phyloP scores from a whole-genome alignment of 2,797 vertebrate species.

The Acanthurus lineatus region DNA sequence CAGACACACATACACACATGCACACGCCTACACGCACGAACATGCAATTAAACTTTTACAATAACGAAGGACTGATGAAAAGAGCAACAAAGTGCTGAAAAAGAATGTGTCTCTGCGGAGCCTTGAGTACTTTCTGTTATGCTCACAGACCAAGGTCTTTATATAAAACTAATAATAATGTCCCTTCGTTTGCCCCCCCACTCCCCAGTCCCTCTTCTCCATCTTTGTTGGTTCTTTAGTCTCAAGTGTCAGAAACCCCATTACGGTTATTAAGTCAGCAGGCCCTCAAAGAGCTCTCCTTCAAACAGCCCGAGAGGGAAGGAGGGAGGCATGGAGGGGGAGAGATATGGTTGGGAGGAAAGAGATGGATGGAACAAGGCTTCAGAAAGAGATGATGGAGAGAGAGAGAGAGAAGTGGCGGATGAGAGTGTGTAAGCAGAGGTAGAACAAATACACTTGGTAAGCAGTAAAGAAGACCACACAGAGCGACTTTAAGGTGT shows the following conservation, averaged over 20 bases:
- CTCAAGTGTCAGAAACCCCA: conserved; percentile 83
- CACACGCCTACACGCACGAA: neutral
- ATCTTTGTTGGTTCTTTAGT: conserved; percentile 69
- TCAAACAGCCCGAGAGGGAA: conserved; percentile 57
- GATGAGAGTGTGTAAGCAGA: conserved; percentile 36
- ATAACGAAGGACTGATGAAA: conserved; percentile 62
- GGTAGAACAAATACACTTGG: conserved; percentile 35
- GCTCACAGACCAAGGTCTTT: conserved; percentile 49
- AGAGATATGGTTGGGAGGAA: conserved; percentile 64
- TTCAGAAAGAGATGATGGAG: conserved; percentile 50
- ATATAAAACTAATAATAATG: conserved; percentile 73
- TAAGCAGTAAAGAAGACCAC: conserved; percentile 37
- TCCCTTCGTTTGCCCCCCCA: conserved; percentile 51
- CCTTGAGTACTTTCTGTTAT: conserved; percentile 48
- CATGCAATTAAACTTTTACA: conserved; percentile 66
- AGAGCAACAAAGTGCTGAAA: conserved; percentile 55
- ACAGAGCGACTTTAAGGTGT: conserved; percentile 40
- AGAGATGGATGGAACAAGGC: conserved; percentile 60
- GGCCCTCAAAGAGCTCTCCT: conserved; percentile 79
- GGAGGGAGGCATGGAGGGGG: conserved; percentile 48
- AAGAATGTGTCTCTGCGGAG: conserved; percentile 53
- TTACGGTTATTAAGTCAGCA: conserved; percentile 84
- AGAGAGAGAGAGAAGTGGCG: conserved; percentile 51
- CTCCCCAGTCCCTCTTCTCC: conserved; percentile 46
- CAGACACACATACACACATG: conserved; percentile 16